Base-by-base conservation (phyloP, 2,888 invertebrate genomes). In the Gastrophysa polygoni region DNA sequence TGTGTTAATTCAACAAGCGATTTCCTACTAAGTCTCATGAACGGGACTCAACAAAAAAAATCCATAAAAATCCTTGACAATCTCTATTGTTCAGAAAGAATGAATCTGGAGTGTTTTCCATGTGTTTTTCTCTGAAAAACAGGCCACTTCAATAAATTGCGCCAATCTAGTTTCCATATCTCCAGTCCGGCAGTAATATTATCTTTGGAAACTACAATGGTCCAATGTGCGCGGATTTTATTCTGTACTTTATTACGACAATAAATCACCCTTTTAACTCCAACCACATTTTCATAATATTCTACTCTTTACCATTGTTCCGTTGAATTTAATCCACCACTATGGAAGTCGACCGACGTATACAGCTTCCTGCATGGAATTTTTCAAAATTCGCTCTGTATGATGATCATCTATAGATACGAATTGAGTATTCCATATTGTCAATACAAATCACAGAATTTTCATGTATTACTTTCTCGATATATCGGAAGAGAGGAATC, bases 191-290 rank as follows among this genome's bases (percentile, higher is more conserved):
- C 51, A 20, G 51, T 52, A 46, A 59, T 52, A n/a, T n/a, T n/a
- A 32, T 52, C 34, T 51, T 51, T 29, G 59, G 52, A 59, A 59
- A 59, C 59, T 59, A 59, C 59, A 59, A 59, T 59, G 59, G 60
- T 63, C 56, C 55, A 58, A 61, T 55, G 61, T 58, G 49, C 55
- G 46, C 57, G 55, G 58, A 61, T 57, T 64, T 61, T 61, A 47
- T 57, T 61, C 52, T 61, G 56, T 63, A 67, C 63, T 70, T 65
- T 70, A 70, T 70, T 59, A 62, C 60, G 54, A 67, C 59, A 61
- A 68, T 70, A 70, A 68, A 67, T 68, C 67, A 64, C 60, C 66
- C 67, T 43, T 63, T 67, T 62, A 68, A 67, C 67, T 66, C 64
- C 64, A 60, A 62, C 61, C 64, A 60, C 66, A 67, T 64, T 67